Evolutionary conservation across 1,140 invertebrate species (phyloP), one percentile per base, ranked within the genome.

Genomic region (Chelonus insularis): DNA sequence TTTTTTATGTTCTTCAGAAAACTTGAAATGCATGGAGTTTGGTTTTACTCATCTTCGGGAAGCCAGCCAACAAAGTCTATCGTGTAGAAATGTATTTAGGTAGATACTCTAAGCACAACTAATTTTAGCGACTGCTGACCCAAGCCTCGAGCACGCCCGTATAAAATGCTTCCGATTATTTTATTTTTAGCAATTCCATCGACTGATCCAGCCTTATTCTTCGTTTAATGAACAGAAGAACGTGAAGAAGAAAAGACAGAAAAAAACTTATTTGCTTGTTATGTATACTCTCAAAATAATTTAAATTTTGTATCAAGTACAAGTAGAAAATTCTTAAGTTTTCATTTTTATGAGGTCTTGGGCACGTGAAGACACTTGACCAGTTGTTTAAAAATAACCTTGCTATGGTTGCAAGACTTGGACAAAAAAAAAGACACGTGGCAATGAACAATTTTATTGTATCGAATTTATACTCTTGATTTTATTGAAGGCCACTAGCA

Each of bases 141-240:
- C 75, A 77, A 71, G 71, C 74, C 66, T 70, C 70, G 55, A 68
- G 52, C 70, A 65, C 58, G 14, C 67, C 70, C 54, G 65, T 69
- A 73, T 75, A 74, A 79, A 80, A 79, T 72, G 68, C 74, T 76
- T 76, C 70, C 72, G 76, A 79, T 80, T 78, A 79, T 74, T 76
- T 80, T 79, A 79, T 80, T 79, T 79, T 78, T 80, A 79, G 76
- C 39, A 5, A 48, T 52, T 63, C 12, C 32, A 34, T 63, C 29
- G 14, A 32, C 14, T 48, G 23, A 34, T 39, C 8, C 18, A 29
- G 18, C 20, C 21, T 43, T 47, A 5, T 20, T 47, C 14, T 34
- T 29, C 21, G 11, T 55, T 21, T 4, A 14, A 14, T 1, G n/a
- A 34, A 7, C 25, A 29, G 25, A 29, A 29, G 25, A 29, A 29